Base-by-base conservation (phyloP, 92 coral and sea anemone genomes). In the Zoanthus sociatus region DNA sequence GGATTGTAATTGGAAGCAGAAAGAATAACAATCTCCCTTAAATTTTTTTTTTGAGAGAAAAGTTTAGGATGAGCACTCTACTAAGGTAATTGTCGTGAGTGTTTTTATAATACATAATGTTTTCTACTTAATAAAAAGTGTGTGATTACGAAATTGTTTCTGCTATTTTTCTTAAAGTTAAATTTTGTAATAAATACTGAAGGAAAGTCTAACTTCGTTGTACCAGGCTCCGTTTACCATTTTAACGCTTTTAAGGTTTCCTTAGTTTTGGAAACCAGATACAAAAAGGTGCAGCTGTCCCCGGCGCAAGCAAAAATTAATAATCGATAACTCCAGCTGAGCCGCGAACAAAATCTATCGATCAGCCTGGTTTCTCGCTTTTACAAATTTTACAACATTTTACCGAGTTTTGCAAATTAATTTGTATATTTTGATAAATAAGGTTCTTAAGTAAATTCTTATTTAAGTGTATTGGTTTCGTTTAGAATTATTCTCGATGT, bases 1-100 rank as follows among this genome's bases (percentile, higher is more conserved):
- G 89, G 18, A 12, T 71, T 68, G 30, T 12, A 61, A 42, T 83
- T 87, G 79, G 53, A 6, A 26, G 48, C 17, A 44, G 48, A 75
- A 11, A 37, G n/a, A 16, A 76, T 47, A 48, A 47, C 20, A 50
- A 30, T 20, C 44, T 8, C 42, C 7, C 26, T 26, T 11, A 7
- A 17, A 6, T 50, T 30, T 69, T 30, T 69, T 69, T 4, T 69
- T 17, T 6, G 10, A 69, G 46, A 69, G 16, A 69, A 13, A 6
- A 33, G 45, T 30, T 6, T 69, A 30, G 1, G 44, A 20, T 15
- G 8, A 26, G n/a, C 16, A 44, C 10, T 50, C 33, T 17, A 69
- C 45, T 63, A 4, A 2, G 20, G 66, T 8, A 67, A 67, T 18
- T 67, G 72, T 67, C 2, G 33, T 15, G 45, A 69, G 17, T 69